Evolutionary conservation across 2,797 vertebrate species (phyloP), one percentile per base, ranked within the genome.

Genomic region (Spondyliosoma cantharus): DNA sequence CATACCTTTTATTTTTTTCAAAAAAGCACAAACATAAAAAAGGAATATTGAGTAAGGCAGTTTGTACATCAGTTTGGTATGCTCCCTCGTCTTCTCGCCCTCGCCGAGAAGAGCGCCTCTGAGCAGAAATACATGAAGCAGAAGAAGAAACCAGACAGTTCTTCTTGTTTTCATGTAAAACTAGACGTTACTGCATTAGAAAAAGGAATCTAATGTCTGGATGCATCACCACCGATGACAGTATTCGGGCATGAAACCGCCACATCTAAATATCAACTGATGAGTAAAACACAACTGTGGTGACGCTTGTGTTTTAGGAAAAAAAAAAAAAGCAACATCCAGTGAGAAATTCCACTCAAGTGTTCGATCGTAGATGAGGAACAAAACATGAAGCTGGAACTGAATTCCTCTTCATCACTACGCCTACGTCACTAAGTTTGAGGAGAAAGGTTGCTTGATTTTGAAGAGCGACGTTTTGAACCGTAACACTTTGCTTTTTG

Each of bases 21-120:
- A 90, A 94, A 94, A 94, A 93, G 78, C 92, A 94, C 83, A 94
- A 93, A 95, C 91, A 92, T 92, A 94, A 92, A 93, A 95, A 94
- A 91, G 84, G 81, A 92, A 87, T 85, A 93, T 91, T 19, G 84
- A 85, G 80, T 95, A 96, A 95, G 95, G 94, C 95, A 95, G 90
- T 94, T 87, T 90, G 84, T 90, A 89, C 87, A 93, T 90, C 89
- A 90, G 91, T 93, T 90, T 89, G 89, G 83, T 91, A 80, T 22
- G 74, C 68, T 87, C 80, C 74, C 37, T 60, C 29, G 25, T 88
- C 75, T 80, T 87, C 78, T 72, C 59, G 63, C 83, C 66, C 60
- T 86, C 72, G n/a, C 59, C 85, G 60, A 71, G 64, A 81, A 83
- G 71, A 86, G 85, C 80, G 72, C 87, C 71, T 54, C 49, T n/a